These are phyloP conservation scores for Hucho hucho DNA, from an alignment of 2,113 vertebrate species.

Conservation along the genomic window DNA sequence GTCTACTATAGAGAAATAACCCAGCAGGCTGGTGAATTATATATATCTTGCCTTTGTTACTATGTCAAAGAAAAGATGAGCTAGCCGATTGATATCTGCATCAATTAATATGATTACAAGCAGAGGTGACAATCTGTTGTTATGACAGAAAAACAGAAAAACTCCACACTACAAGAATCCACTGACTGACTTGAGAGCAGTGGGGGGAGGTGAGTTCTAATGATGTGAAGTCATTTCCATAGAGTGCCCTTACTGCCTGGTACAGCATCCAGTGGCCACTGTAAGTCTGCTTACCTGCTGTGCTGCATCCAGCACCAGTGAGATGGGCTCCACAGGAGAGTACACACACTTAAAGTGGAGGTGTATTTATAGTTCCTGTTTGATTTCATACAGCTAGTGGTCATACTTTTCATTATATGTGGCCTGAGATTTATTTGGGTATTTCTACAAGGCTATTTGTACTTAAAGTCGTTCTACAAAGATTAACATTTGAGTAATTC, in stretches of 20 bases:
- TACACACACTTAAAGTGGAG: no score
- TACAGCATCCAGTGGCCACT: neutral
- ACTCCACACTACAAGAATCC: neutral
- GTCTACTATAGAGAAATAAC: neutral
- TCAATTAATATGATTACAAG: neutral
- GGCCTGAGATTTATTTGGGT: no score
- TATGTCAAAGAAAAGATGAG: neutral
- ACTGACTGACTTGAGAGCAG: neutral
- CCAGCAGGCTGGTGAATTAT: neutral
- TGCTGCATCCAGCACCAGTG: neutral
- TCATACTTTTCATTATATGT: no score
- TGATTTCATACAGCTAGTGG: no score
- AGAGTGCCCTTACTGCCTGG: neutral
- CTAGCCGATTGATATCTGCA: neutral
- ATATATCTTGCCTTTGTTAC: neutral
- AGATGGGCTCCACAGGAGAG: neutral
- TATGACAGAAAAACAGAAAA: no score
- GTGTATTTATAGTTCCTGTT: no score
- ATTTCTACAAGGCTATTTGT: no score
- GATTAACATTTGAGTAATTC: no score
- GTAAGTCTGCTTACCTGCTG: neutral
- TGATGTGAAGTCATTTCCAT: neutral
- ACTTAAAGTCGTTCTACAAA: no score
- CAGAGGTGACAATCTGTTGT: neutral
- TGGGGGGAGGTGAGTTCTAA: neutral